phyloP scores from a whole-genome alignment of 2,888 invertebrate species.

The Drosophila koepferae region DNA sequence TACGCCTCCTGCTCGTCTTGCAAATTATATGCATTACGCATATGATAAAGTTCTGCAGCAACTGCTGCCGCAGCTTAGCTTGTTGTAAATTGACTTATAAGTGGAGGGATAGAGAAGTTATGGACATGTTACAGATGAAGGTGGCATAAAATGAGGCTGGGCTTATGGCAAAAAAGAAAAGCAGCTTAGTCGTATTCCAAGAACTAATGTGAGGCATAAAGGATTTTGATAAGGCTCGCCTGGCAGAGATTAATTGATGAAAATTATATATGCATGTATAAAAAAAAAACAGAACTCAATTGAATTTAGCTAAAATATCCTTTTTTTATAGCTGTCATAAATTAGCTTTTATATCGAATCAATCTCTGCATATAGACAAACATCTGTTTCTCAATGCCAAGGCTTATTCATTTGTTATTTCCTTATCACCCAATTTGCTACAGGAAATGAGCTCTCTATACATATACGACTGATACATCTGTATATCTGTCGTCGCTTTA shows the following conservation, averaged over 20 bases:
- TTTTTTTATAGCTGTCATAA: too few relatives aligned
- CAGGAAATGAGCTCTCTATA: background rate
- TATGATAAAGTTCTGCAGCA: constrained; percentile 38
- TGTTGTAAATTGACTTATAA: constrained; percentile 74
- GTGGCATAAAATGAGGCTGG: background rate
- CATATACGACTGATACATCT: background rate
- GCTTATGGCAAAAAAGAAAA: background rate
- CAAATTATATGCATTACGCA: constrained; percentile 79
- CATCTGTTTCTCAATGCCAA: background rate
- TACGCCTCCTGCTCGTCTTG: constrained; percentile 8
- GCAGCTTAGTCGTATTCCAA: background rate
- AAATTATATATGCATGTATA: background rate
- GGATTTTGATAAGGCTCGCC: too few relatives aligned
- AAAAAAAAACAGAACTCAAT: background rate
- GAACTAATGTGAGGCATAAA: background rate
- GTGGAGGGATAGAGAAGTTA: constrained; percentile 22
- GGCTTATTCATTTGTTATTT: background rate
- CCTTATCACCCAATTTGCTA: background rate
- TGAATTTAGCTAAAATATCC: background rate
- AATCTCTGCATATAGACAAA: background rate
- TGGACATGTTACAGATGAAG: background rate
- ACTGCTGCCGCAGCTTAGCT: constrained; percentile 10
- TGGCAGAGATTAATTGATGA: background rate
- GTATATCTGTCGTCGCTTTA: background rate
- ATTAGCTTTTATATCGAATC: background rate